Base-by-base conservation (phyloP, 2,888 invertebrate species). In the Clusia tigrina region DNA sequence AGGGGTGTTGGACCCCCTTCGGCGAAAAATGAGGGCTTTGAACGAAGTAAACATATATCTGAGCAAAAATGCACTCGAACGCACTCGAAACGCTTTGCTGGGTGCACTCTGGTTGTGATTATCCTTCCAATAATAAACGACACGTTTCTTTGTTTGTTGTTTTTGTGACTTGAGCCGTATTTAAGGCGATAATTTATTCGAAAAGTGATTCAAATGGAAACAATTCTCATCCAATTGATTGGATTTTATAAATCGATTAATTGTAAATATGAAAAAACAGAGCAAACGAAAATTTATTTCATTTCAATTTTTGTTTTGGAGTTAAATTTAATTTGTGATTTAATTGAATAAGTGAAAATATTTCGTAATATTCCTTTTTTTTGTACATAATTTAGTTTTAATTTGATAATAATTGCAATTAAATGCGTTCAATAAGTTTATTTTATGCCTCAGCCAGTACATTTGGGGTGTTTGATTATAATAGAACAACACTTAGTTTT, bases 361-460 rank as follows among this genome's bases (percentile, higher is more conserved):
- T n/a, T n/a, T n/a, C n/a, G n/a, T n/a, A n/a, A n/a, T n/a, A n/a
- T 57, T 24, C 0, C 25, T 57, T 42, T 57, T 3, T 42, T 42
- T 3, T 42, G 12, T 15, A n/a, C n/a, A 15, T 42, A 3, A n/a
- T 42, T 42, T 12, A 15, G n/a, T 42, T 42, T 42, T 42, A 15
- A n/a, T 42, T 42, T 56, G 2, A 37, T 58, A 66, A 64, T 69
- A 58, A 66, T 74, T 74, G 73, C 71, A 71, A 77, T 77, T 72
- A 73, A 61, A 56, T 46, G n/a, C n/a, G n/a, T n/a, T n/a, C n/a
- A n/a, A n/a, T n/a, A n/a, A n/a, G n/a, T n/a, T n/a, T n/a, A n/a
- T 46, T 60, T 48, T 6, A 74, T 78, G 78, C 79, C 79, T 76
- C 79, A 78, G 77, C 74, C 77, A 78, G 79, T 79, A 79, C 66